These are phyloP conservation scores for Aeoliscus strigatus DNA, from an alignment of 2,797 vertebrate species.

Conservation along the genomic window DNA sequence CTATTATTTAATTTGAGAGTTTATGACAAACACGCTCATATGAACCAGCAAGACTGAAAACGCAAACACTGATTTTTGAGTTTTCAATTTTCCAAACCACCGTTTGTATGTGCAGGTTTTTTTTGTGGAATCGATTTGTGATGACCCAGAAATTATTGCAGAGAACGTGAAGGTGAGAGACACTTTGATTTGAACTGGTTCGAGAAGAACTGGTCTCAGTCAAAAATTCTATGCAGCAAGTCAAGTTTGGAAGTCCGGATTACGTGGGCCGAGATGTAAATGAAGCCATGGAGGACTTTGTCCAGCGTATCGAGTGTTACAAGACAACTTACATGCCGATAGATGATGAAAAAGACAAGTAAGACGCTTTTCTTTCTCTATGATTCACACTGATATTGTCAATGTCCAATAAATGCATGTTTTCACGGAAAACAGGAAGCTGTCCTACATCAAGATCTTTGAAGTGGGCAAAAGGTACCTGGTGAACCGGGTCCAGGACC, in stretches of 20 bases:
- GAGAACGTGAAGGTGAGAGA: slow-evolving; percentile 88
- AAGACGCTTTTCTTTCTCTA: slow-evolving; percentile 1
- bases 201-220: too few relatives aligned
- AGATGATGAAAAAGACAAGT: slow-evolving; percentile 85
- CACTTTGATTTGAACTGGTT: too few relatives aligned
- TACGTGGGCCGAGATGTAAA: slow-evolving; percentile 82
- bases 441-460: slow-evolving; percentile 94
- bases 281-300: slow-evolving; percentile 83
- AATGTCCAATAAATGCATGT: too few relatives aligned
- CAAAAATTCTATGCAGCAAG: too few relatives aligned
- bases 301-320: slow-evolving; percentile 89
- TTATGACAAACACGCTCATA: too few relatives aligned
- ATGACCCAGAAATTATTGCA: slow-evolving; percentile 85
- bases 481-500: slow-evolving; percentile 88
- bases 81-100: slow-evolving; percentile 32
- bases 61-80: too few relatives aligned
- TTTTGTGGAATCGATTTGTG: slow-evolving; percentile 87
- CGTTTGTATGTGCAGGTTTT: slow-evolving; percentile 77
- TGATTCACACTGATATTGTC: too few relatives aligned
- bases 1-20: too few relatives aligned
- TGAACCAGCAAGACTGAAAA: too few relatives aligned
- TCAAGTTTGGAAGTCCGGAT: slow-evolving; percentile 90
- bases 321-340: slow-evolving; percentile 81
- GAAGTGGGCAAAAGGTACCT: slow-evolving; percentile 86
- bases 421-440: slow-evolving; percentile 72